Evolutionary conservation across 2,113 vertebrate genomes (phyloP).

Genomic region (Hemiprocne comata): DNA sequence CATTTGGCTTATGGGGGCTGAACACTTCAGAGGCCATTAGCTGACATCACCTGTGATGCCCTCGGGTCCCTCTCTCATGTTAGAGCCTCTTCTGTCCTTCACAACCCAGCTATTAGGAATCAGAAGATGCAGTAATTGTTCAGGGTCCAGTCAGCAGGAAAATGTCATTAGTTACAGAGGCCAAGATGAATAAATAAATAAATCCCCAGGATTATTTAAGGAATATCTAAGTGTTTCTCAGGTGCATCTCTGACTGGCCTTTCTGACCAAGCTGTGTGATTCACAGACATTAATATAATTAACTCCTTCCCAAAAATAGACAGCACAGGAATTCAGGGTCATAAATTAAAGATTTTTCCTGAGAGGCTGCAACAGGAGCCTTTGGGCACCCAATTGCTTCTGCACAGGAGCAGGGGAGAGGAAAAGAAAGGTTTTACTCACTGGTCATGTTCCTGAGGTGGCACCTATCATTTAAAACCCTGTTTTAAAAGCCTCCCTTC

Average conservation of each 20-base stretch:
- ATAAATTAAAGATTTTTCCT: not conserved
- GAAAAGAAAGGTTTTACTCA: not conserved
- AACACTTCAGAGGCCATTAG: not conserved
- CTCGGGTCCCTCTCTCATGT: not conserved
- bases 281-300: not conserved
- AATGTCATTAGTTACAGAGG: conserved; percentile 8
- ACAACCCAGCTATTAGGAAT: not conserved
- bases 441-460: too few relatives aligned
- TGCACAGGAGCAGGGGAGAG: not conserved
- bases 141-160: not conserved
- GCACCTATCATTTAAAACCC: too few relatives aligned
- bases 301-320: not conserved
- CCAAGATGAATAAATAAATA: not conserved
- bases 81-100: not conserved
- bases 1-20: not conserved
- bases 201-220: not conserved
- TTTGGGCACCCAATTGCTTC: not conserved
- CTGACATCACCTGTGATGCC: not conserved
- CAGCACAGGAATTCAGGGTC: not conserved
- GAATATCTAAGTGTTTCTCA: not conserved
- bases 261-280: not conserved
- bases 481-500: not conserved
- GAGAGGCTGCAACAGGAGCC: not conserved
- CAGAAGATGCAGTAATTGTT: not conserved
- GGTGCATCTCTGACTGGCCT: not conserved